A percentile compares a stretch with the other conserved stretches of the same genome.
These are phyloP conservation scores for Oenanthe oenanthe DNA, from an alignment of 2,113 vertebrate genomes.

Conservation along the genomic window DNA sequence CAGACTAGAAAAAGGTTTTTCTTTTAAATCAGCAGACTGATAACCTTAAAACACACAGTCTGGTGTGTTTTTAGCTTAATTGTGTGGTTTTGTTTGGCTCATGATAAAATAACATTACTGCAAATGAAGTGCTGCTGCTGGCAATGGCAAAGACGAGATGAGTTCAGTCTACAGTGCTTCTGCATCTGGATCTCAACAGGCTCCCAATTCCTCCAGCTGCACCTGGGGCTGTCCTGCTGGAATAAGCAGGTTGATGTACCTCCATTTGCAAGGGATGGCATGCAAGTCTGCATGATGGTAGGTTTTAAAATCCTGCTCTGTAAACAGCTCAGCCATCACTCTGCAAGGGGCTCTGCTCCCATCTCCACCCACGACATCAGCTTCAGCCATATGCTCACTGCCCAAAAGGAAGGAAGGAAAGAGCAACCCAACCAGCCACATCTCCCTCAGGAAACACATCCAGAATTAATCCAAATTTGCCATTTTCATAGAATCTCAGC, in stretches of 20 bases:
- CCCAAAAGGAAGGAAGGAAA: neutral
- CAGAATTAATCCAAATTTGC: neutral
- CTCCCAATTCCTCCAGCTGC: neutral
- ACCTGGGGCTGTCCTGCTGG: neutral
- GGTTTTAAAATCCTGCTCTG: neutral
- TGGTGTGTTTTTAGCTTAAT: neutral
- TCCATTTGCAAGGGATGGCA: neutral
- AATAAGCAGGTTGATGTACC: neutral
- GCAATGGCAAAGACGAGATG: neutral
- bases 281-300: neutral
- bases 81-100: neutral
- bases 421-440: neutral
- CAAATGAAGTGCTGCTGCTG: neutral
- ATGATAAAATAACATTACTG: neutral
- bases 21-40: slow-evolving; percentile 4
- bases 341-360: neutral
- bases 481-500: neutral
- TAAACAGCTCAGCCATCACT: neutral
- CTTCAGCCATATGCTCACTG: neutral
- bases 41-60: neutral
- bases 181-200: neutral
- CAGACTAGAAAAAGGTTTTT: neutral
- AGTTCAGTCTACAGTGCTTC: neutral
- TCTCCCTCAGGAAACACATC: neutral
- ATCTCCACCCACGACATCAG: neutral